Conservation (phyloP, 1,140 invertebrate genomes). For the Hyles euphorbiae region DNA sequence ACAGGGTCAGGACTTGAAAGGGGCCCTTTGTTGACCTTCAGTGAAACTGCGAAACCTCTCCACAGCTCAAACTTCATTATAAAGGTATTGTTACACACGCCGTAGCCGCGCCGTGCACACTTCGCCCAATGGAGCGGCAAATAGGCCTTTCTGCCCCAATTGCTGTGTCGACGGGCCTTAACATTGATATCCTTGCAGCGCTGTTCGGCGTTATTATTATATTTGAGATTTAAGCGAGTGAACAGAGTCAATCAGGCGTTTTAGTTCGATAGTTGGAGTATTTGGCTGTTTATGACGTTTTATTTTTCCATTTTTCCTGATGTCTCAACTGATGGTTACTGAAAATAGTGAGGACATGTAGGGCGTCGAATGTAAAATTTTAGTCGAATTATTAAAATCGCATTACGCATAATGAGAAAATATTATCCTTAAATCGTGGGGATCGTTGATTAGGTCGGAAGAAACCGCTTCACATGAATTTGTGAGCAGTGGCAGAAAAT, state of each 20-base stretch:
- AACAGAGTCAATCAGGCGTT: not conserved
- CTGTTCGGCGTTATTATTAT: conserved; percentile 12
- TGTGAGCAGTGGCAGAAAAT: too few relatives aligned
- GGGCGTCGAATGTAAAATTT: too few relatives aligned
- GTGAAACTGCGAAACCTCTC: not conserved
- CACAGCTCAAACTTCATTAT: conserved; percentile 24
- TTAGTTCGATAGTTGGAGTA: too few relatives aligned
- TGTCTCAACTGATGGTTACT: too few relatives aligned
- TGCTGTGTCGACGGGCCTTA: conserved; percentile 36
- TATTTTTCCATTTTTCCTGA: too few relatives aligned
- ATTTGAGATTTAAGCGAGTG: conserved; percentile 7
- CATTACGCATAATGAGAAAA: too few relatives aligned
- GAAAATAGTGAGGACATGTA: too few relatives aligned
- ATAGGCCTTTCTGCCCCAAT: conserved; percentile 63
- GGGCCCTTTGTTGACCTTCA: conserved; percentile 7
- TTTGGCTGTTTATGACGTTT: too few relatives aligned
- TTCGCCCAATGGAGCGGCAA: conserved; percentile 58
- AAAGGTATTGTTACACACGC: conserved; percentile 23
- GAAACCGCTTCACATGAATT: too few relatives aligned
- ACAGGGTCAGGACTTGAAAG: not conserved
- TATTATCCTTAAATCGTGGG: too few relatives aligned
- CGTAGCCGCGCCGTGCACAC: conserved; percentile 51
- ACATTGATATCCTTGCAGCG: conserved; percentile 36
- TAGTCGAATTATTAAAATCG: too few relatives aligned
- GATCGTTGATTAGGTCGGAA: too few relatives aligned